Conservation (phyloP, 2,797 vertebrate genomes). For the Danio kyathit region DNA sequence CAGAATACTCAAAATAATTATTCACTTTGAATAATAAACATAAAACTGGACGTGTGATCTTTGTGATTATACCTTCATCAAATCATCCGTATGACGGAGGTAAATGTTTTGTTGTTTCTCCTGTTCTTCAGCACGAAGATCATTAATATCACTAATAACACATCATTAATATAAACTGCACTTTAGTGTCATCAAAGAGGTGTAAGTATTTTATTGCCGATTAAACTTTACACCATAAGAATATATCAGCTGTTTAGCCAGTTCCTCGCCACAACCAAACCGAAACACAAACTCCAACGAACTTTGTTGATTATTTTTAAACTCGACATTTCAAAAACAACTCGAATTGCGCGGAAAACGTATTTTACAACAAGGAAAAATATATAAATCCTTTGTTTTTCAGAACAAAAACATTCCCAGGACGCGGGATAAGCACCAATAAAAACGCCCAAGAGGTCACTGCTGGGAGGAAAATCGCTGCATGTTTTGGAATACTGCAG, state of each 20-base stretch:
- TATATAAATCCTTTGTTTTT: not conserved
- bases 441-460: not conserved
- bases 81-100: not conserved
- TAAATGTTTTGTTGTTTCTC: not conserved
- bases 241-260: not conserved
- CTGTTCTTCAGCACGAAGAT: not conserved
- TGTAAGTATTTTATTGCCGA: not conserved
- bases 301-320: too few relatives aligned
- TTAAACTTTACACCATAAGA: not conserved
- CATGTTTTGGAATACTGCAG: not conserved
- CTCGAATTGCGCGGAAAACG: not conserved
- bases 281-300: not conserved
- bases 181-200: not conserved
- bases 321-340: not conserved
- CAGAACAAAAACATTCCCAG: not conserved
- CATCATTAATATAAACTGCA: not conserved
- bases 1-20: not conserved
- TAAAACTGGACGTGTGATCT: not conserved
- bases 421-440: constrained; percentile 16
- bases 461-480: not conserved
- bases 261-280: not conserved
- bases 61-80: not conserved
- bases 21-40: not conserved
- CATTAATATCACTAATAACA: too few relatives aligned
- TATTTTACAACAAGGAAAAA: not conserved